These are phyloP conservation scores for Diarsia brunnea DNA, from an alignment of 2,888 invertebrate genomes.

Conservation along the genomic window DNA sequence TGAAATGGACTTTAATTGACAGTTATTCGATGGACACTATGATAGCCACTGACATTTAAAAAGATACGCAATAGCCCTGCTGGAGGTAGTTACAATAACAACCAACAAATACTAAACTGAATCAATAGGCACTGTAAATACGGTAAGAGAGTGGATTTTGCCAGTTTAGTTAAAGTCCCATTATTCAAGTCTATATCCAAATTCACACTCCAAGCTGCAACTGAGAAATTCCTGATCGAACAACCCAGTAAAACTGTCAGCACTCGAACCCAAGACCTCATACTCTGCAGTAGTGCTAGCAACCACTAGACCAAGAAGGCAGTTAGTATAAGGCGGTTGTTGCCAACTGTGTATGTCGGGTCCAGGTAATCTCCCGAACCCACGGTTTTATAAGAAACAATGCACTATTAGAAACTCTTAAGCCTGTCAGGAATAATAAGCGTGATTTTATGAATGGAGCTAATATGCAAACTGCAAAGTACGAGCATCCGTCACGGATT, in stretches of 20 bases:
- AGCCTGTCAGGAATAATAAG: slow-evolving; percentile 1
- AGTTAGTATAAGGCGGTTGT: background rate
- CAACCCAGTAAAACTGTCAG: background rate
- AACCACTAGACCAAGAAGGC: background rate
- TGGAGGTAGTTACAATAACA: background rate
- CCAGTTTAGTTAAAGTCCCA: background rate
- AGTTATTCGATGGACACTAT: no score
- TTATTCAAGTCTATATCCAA: background rate
- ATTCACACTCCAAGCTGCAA: background rate
- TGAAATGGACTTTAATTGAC: no score
- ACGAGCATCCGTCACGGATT: slow-evolving; percentile 43
- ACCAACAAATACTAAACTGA: background rate
- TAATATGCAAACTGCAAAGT: slow-evolving; percentile 20
- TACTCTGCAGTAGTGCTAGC: background rate
- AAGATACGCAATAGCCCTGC: no score
- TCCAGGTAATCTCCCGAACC: background rate
- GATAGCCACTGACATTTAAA: no score
- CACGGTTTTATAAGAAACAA: background rate
- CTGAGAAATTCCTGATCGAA: background rate
- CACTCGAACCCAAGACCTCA: background rate
- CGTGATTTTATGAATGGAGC: slow-evolving; percentile 41
- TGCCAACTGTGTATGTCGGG: background rate
- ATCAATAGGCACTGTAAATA: background rate
- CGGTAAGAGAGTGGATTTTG: background rate
- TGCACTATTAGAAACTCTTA: background rate